Evolutionary conservation across 2,888 invertebrate species (phyloP), one percentile per base, ranked within the genome.

Genomic region (Elysia crispata): DNA sequence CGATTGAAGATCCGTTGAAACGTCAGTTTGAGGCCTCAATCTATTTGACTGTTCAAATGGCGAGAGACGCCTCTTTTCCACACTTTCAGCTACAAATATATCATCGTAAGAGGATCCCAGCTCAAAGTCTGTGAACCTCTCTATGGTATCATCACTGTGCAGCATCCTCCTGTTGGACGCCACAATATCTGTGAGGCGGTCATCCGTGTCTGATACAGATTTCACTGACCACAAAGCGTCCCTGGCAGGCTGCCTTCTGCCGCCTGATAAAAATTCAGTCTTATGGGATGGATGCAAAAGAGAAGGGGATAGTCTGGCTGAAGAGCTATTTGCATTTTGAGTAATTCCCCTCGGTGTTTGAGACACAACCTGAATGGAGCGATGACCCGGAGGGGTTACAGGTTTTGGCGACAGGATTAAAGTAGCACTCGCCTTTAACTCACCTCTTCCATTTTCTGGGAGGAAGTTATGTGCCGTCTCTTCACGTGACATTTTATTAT

Each of bases 91-190:
- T 1, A 20, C 20, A 31, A 75, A 75, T 3, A 75, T 75, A 20
- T 75, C 75, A n/a, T 75, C 75, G 33, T 75, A 75, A 20, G 75
- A 75, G 28, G 75, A 75, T 13, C 75, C 75, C 20, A 75, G 62
- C n/a, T 75, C 75, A 31, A 75, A 75, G 31, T 75, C 75, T 11
- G 75, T 75, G 30, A 75, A 75, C 31, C 75, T 25, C 20, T 75
- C 75, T 20, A 75, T 75, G 11, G 75, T 75, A 20, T 75, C 75
- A n/a, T 75, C 75, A 30, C 30, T 25, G n/a, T 49, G 54, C 60
- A 75, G 33, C 62, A 57, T 75, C n/a, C 60, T 13, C 5, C 75
- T 11, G 54, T 75, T 75, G 13, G 30, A 13, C 8, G 18, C 75
- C 1, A 75, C 75, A 11, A 75, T 75, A 30, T 75, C 75, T 1